Evolutionary conservation across 2,797 vertebrate species (phyloP).

Genomic region (Heliangelus exortis): DNA sequence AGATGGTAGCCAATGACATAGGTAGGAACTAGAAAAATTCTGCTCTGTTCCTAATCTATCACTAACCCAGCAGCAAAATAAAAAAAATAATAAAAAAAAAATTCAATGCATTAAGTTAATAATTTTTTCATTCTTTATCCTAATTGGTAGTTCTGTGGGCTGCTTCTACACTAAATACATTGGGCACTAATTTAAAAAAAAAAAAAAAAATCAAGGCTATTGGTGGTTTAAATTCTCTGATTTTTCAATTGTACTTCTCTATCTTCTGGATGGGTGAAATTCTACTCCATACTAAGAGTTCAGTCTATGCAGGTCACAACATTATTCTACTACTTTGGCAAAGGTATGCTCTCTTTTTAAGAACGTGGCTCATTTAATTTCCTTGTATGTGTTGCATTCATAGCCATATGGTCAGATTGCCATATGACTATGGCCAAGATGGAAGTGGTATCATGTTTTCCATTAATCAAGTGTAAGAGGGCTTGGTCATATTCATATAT

Average conservation of each 20-base stretch:
- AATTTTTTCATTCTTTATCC: constrained; percentile 74
- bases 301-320: constrained; percentile 68
- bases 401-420: background rate
- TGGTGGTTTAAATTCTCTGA: constrained; percentile 62
- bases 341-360: background rate
- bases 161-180: constrained; percentile 74
- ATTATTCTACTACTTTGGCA: background rate
- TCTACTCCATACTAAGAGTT: constrained; percentile 74
- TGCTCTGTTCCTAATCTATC: constrained; percentile 79
- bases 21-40: constrained; percentile 87
- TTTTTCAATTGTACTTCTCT: constrained; percentile 53
- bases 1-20: constrained; percentile 98
- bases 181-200: constrained; percentile 28
- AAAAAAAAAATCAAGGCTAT: constrained; percentile 60
- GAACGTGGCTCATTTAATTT: background rate
- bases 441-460: background rate
- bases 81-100: constrained; percentile 17
- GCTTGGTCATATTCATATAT: background rate
- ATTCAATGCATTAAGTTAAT: constrained; percentile 70
- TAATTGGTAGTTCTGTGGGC: constrained; percentile 72
- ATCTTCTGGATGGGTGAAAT: constrained; percentile 36
- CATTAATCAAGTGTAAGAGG: background rate
- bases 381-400: background rate
- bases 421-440: background rate
- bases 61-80: constrained; percentile 75